Conservation (phyloP, 1,140 invertebrate species). For the Stegodyphus mimosarum region DNA sequence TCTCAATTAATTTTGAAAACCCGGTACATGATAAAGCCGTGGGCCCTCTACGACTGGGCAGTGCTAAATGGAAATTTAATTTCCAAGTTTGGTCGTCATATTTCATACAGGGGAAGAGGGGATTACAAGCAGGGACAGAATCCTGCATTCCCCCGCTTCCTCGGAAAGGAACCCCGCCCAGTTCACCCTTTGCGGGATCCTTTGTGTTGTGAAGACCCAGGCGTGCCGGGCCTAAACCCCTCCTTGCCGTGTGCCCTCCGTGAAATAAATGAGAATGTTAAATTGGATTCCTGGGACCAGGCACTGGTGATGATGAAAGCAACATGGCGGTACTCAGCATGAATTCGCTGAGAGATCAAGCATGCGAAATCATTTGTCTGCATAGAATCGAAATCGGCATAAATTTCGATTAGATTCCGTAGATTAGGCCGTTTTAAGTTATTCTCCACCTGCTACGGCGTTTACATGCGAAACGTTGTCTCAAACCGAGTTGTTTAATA, state of each 20-base stretch:
- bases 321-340: background rate
- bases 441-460: too few relatives aligned
- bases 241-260: background rate
- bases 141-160: background rate
- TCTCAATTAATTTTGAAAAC: conserved; percentile 57
- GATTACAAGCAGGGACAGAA: background rate
- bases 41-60: conserved; percentile 23
- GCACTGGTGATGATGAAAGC: conserved; percentile 10
- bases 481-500: too few relatives aligned
- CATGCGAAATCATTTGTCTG: too few relatives aligned
- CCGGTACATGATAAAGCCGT: conserved; percentile 31
- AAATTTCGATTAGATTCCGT: too few relatives aligned
- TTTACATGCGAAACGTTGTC: too few relatives aligned
- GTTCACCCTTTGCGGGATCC: conserved; percentile 29
- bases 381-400: too few relatives aligned
- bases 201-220: background rate
- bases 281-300: conserved; percentile 34
- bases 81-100: conserved; percentile 54
- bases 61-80: conserved; percentile 58
- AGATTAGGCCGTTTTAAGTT: too few relatives aligned
- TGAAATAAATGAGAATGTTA: conserved; percentile 45
- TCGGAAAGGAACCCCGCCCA: conserved; percentile 41
- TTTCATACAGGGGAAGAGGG: conserved; percentile 35
- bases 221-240: conserved; percentile 6
- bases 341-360: too few relatives aligned